These are phyloP conservation scores for Pelodiscus sinensis DNA, from an alignment of 2,113 vertebrate species.

Conservation along the genomic window DNA sequence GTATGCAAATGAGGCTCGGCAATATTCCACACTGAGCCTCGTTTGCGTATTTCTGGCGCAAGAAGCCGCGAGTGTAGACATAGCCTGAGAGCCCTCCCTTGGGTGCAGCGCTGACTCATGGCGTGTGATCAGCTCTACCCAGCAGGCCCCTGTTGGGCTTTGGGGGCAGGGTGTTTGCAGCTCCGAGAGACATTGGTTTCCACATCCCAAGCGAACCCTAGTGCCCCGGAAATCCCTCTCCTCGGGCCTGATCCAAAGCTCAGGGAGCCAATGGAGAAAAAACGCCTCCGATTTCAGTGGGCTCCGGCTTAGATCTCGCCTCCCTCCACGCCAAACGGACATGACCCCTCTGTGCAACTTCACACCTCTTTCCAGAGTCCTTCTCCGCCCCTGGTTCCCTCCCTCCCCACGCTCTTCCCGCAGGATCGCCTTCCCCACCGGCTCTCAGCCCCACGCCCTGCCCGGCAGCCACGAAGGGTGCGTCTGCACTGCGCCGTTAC, in stretches of 20 bases:
- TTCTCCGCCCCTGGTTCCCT: conserved; percentile 30
- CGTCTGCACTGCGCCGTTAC: too few relatives aligned
- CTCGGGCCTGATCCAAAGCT: neutral
- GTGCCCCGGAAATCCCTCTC: neutral
- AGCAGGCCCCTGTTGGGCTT: neutral
- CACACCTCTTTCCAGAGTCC: neutral
- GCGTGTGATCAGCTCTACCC: too few relatives aligned
- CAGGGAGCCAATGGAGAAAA: neutral
- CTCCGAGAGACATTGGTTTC: neutral
- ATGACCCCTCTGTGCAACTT: neutral
- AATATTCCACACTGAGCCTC: too few relatives aligned
- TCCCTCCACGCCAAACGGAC: neutral
- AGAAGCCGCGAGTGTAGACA: too few relatives aligned
- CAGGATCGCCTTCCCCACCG: neutral
- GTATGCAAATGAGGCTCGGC: too few relatives aligned
- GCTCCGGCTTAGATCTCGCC: neutral
- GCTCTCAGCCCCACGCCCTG: neutral
- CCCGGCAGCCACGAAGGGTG: neutral
- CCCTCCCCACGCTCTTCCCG: neutral
- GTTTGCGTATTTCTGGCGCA: too few relatives aligned
- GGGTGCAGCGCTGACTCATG: too few relatives aligned
- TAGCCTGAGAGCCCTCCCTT: too few relatives aligned
- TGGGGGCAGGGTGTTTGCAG: neutral
- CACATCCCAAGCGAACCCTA: neutral
- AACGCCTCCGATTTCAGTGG: fast-evolving